Percentiles rank a stretch among this genome's conserved stretches.
Evolutionary conservation across 2,113 vertebrate genomes (phyloP).

Genomic region (Lepus timidus): DNA sequence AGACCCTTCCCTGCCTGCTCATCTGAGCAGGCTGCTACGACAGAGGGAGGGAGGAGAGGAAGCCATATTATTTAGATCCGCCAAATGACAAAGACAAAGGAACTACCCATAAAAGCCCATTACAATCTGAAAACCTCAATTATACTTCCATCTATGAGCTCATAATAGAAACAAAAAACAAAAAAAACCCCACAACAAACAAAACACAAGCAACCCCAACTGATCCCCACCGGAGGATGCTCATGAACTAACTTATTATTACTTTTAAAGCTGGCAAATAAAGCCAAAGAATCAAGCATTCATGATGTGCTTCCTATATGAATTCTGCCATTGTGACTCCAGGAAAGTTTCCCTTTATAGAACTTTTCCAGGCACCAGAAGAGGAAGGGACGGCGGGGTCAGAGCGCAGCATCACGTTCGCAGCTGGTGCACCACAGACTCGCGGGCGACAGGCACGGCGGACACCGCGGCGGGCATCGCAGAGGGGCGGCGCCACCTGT

Average conservation of each 20-base stretch:
- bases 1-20: not conserved
- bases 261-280: slow-evolving; percentile 60
- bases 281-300: slow-evolving; percentile 72
- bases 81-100: slow-evolving; percentile 41
- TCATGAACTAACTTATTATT: slow-evolving; percentile 68
- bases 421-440: not conserved
- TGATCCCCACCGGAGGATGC: slow-evolving; percentile 6
- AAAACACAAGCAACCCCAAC: slow-evolving; percentile 11
- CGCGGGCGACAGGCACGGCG: not conserved
- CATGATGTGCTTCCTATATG: slow-evolving; percentile 69
- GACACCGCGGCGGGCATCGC: not conserved
- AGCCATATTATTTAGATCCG: slow-evolving; percentile 49
- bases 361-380: slow-evolving; percentile 70
- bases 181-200: not conserved
- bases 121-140: slow-evolving; percentile 70
- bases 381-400: slow-evolving; percentile 20
- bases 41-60: slow-evolving; percentile 60
- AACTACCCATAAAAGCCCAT: slow-evolving; percentile 34
- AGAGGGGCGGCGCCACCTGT: not conserved
- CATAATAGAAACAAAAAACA: not conserved
- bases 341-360: slow-evolving; percentile 76
- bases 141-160: slow-evolving; percentile 59
- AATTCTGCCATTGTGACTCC: slow-evolving; percentile 74
- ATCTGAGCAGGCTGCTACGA: not conserved
- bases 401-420: slow-evolving; percentile 9